A percentile compares a stretch with the other conserved stretches of the same genome.
Conservation (phyloP, 2,797 vertebrate genomes). For the Lithobates sylvaticus region DNA sequence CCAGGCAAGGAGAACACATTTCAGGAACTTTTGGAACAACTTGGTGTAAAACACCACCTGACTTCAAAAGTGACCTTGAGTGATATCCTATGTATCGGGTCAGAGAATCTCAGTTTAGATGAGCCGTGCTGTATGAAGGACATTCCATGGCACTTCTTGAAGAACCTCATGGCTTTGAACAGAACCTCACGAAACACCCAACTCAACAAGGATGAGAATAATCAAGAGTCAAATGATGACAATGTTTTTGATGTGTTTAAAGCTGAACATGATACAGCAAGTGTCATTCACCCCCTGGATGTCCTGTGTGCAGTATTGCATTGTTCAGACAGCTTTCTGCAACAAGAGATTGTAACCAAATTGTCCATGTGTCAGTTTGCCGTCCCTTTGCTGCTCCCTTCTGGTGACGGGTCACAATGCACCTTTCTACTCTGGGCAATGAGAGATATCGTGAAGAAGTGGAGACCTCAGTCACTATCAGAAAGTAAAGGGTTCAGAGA, state of each 20-base stretch:
- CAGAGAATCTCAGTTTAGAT: neutral
- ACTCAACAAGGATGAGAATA: too few species aligned
- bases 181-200: too few species aligned
- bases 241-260: too few species aligned
- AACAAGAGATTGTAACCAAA: slow-evolving; percentile 31
- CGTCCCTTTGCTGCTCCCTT: slow-evolving; percentile 36
- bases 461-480: slow-evolving; percentile 68
- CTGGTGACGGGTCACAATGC: neutral
- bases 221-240: too few species aligned
- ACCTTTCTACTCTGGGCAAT: slow-evolving; percentile 42
- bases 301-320: slow-evolving; percentile 79
- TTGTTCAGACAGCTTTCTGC: slow-evolving; percentile 38
- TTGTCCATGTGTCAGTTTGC: too few species aligned
- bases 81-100: neutral
- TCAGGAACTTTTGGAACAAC: neutral
- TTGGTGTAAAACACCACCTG: slow-evolving; percentile 63
- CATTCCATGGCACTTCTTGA: too few species aligned
- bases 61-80: neutral
- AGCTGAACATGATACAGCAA: too few species aligned
- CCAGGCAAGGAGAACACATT: neutral
- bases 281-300: slow-evolving; percentile 76
- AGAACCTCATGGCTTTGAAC: too few species aligned
- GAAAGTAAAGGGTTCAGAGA: slow-evolving; percentile 66
- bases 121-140: neutral
- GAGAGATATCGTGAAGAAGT: slow-evolving; percentile 68